A percentile compares a stretch with the other conserved stretches of the same genome.
phyloP scores from a whole-genome alignment of 2,797 vertebrate species.

The Thaleichthys pacificus region DNA sequence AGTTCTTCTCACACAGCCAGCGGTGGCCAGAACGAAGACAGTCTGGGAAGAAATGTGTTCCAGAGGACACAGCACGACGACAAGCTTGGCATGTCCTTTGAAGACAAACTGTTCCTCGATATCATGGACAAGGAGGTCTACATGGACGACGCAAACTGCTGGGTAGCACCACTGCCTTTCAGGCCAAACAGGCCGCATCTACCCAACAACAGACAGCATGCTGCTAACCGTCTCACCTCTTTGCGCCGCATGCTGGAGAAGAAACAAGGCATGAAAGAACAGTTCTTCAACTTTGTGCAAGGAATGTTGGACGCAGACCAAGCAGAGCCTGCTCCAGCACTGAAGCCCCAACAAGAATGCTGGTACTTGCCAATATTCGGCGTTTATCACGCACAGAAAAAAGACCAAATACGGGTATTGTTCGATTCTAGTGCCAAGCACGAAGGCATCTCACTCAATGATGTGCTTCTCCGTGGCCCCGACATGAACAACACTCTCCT shows the following conservation, averaged over 20 bases:
- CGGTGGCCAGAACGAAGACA: not conserved
- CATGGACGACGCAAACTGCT: conserved; percentile 5
- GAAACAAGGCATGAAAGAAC: conserved; percentile 12
- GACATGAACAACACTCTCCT: not conserved
- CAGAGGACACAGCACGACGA: not conserved
- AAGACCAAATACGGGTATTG: not conserved
- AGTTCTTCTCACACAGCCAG: not conserved
- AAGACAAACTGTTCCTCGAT: conserved; percentile 14
- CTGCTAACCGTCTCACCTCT: no score
- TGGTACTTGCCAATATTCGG: conserved; percentile 30
- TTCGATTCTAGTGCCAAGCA: conserved; percentile 23
- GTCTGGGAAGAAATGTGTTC: not conserved
- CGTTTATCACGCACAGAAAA: conserved; percentile 9
- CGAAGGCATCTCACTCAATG: conserved; percentile 15
- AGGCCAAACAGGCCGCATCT: not conserved
- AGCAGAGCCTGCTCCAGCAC: conserved; percentile 5
- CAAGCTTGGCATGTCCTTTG: not conserved
- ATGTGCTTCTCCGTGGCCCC: not conserved
- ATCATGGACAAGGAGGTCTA: conserved; percentile 10
- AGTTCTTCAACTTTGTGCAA: conserved; percentile 23
- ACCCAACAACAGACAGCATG: not conserved
- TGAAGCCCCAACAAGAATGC: not conserved
- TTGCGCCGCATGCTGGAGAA: not conserved
- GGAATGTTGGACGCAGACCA: not conserved
- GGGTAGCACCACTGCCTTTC: conserved; percentile 21